phyloP scores from a whole-genome alignment of 2,888 invertebrate genomes.

The Drosophila multiciliata region DNA sequence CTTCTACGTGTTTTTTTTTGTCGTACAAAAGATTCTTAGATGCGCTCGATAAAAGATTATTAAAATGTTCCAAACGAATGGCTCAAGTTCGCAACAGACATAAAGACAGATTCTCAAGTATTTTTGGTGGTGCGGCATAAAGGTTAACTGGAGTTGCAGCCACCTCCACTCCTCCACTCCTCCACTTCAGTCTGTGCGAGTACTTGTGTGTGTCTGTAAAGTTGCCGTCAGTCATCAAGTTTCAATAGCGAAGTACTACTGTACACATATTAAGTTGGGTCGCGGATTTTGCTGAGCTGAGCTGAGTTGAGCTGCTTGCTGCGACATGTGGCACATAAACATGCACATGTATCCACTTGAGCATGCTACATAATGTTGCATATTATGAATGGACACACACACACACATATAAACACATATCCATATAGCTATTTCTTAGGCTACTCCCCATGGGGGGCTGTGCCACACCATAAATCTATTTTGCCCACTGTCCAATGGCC shows the following conservation, averaged over 20 bases:
- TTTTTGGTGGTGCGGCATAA: constrained; percentile 22
- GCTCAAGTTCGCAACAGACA: constrained; percentile 52
- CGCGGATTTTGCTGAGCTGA: constrained; percentile 22
- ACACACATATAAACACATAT: background rate
- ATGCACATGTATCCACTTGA: too few relatives aligned
- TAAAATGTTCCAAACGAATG: constrained; percentile 79
- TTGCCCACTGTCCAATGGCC: constrained; percentile 5
- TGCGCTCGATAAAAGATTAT: constrained; percentile 78
- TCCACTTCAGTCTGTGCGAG: constrained; percentile 32
- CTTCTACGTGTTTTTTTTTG: background rate
- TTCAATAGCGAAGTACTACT: constrained; percentile 46
- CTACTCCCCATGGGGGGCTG: background rate
- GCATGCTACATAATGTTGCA: background rate
- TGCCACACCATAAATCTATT: background rate
- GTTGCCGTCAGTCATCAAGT: constrained; percentile 52
- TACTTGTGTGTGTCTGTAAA: constrained; percentile 55
- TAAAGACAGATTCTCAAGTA: constrained; percentile 58
- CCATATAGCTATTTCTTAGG: background rate
- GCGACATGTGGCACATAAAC: constrained; percentile 10
- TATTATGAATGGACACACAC: background rate
- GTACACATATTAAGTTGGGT: constrained; percentile 18
- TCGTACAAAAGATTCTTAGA: constrained; percentile 41
- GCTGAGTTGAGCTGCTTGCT: constrained; percentile 15
- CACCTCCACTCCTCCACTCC: background rate
- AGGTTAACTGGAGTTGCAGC: constrained; percentile 24